These are phyloP conservation scores for Pangasius macronema DNA, from an alignment of 2,797 vertebrate species.

Conservation along the genomic window DNA sequence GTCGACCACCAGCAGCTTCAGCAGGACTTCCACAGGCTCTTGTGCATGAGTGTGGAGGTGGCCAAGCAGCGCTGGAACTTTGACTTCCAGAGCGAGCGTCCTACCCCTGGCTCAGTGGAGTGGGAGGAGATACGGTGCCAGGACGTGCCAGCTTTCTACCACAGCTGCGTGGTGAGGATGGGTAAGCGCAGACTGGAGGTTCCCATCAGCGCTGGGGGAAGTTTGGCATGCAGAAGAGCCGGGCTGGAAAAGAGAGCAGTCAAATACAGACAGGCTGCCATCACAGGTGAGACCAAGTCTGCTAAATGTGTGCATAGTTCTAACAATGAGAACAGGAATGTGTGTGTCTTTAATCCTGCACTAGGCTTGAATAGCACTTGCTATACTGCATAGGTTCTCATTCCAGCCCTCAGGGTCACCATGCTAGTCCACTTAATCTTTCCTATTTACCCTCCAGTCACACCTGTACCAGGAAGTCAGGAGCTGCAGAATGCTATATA, in stretches of 20 bases:
- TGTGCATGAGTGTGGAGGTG: slow-evolving; percentile 65
- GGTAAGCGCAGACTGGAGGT: background rate
- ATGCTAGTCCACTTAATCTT: background rate
- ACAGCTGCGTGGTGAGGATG: slow-evolving; percentile 62
- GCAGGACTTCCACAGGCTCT: slow-evolving; percentile 75
- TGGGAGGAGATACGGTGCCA: slow-evolving; percentile 76
- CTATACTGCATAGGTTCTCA: background rate
- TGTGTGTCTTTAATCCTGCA: background rate
- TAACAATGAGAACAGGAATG: background rate
- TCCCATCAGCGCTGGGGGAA: slow-evolving; percentile 26
- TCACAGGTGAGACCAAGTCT: slow-evolving; percentile 71
- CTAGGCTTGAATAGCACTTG: background rate
- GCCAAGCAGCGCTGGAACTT: slow-evolving; percentile 81
- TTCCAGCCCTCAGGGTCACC: background rate
- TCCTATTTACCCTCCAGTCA: slow-evolving; percentile 1
- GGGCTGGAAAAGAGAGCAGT: slow-evolving; percentile 44
- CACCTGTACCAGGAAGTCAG: background rate
- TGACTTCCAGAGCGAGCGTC: slow-evolving; percentile 71
- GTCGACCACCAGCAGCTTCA: slow-evolving; percentile 77
- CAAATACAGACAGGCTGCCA: slow-evolving; percentile 72
- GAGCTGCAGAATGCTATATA: background rate
- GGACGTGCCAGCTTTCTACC: slow-evolving; percentile 78
- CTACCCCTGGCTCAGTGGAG: slow-evolving; percentile 62
- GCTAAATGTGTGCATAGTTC: background rate
- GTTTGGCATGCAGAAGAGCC: slow-evolving; percentile 57